A percentile compares a stretch with the other conserved stretches of the same genome.
These are phyloP conservation scores for Chelonoidis abingdonii DNA, from an alignment of 2,113 vertebrate species.

Conservation along the genomic window DNA sequence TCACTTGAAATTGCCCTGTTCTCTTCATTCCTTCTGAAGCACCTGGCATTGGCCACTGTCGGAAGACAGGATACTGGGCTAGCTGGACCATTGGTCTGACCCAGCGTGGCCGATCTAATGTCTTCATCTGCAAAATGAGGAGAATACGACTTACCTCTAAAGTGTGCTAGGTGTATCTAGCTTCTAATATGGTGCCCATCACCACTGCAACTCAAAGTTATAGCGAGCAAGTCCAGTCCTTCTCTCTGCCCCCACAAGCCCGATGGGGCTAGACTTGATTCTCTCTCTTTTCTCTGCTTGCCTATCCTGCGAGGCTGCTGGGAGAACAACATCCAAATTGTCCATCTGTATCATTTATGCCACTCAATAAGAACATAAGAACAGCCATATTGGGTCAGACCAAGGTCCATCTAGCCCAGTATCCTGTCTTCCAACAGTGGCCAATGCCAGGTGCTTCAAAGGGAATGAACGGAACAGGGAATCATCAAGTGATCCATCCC, in stretches of 20 bases:
- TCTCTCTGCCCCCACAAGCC: accelerated
- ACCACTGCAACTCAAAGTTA: neutral
- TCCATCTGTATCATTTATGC: neutral
- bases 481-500: too few relatives aligned
- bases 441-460: too few relatives aligned
- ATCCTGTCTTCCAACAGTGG: too few relatives aligned
- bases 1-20: neutral
- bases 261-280: neutral
- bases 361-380: neutral
- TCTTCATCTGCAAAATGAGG: neutral
- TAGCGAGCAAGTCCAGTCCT: accelerated
- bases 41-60: neutral
- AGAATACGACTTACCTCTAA: neutral
- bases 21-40: neutral
- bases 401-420: too few relatives aligned
- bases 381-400: too few relatives aligned
- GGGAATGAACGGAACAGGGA: too few relatives aligned
- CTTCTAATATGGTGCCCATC: neutral
- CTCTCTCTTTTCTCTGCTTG: neutral
- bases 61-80: neutral
- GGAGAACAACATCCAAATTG: neutral
- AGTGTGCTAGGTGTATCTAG: accelerated
- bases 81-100: neutral
- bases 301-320: neutral
- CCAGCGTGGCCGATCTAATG: neutral